Evolutionary conservation across 2,888 invertebrate genomes (phyloP).

Genomic region (Drosophila histrio): DNA sequence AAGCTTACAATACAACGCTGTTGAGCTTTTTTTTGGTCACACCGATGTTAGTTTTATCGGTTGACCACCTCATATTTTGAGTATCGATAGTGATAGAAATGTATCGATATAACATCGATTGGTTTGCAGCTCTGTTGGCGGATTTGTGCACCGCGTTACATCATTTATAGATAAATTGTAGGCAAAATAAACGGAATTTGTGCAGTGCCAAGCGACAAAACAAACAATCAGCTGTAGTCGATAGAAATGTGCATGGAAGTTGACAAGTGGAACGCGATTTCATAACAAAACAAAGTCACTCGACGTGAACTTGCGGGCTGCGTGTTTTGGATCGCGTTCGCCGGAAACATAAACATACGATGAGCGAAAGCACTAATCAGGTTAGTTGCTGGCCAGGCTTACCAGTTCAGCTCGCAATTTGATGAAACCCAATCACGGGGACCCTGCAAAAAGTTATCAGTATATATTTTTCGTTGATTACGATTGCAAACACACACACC

Average conservation of each 20-base stretch:
- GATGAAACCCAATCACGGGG: not conserved
- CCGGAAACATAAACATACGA: conserved; percentile 66
- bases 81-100: not conserved
- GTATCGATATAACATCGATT: conserved; percentile 15
- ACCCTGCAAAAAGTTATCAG: conserved; percentile 23
- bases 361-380: conserved; percentile 76
- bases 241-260: conserved; percentile 45
- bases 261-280: conserved; percentile 31
- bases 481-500: conserved; percentile 45
- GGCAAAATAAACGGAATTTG: conserved; percentile 30
- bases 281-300: conserved; percentile 27
- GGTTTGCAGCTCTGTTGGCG: conserved; percentile 14
- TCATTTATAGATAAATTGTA: conserved; percentile 55
- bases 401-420: conserved; percentile 6
- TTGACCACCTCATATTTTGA: conserved; percentile 9
- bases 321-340: conserved; percentile 47
- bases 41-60: conserved; percentile 13
- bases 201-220: conserved; percentile 20
- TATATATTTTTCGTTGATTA: conserved; percentile 48
- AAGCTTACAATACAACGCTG: not conserved
- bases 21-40: conserved; percentile 11
- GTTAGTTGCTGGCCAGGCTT: conserved; percentile 62
- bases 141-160: conserved; percentile 54
- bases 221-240: conserved; percentile 24
- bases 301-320: conserved; percentile 34